Base-by-base conservation (phyloP, 2,888 invertebrate genomes). In the Temnothorax ravouxi region DNA sequence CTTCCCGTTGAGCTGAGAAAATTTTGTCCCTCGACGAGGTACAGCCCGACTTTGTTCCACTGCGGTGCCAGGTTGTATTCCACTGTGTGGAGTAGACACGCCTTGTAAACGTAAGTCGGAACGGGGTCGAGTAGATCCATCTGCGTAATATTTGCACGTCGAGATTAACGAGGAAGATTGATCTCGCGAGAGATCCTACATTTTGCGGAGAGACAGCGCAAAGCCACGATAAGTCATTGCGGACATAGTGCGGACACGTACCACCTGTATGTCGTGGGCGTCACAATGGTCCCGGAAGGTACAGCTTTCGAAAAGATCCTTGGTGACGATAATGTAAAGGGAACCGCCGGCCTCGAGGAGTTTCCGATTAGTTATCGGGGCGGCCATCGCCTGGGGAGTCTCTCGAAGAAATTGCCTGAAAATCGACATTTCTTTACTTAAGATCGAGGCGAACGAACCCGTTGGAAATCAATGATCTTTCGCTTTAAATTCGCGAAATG, bases 1-100 rank as follows among this genome's bases (percentile, higher is more conserved):
- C 66, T 83, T 25, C 87, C 85, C 5, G 82, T 80, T 3, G 87
- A 82, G 3, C 82, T 86, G 25, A 93, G 88, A 84, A 95, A 95
- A 74, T 94, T 59, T 52, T 89, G 87, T 15, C 93, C 94, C 59
- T 87, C 87, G 44, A 94, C 88, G 50, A 92, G 89, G 69, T 91
- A 92, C 34, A 88, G 84, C 11, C 90, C 93, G 11, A 94, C 88
- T 86, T 89, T 92, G 84, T 94, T 95, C 95, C 95, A 95, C 3
- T 80, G 81, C 1, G 95, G 93, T 62, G 93, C 91, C 5, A 95
- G 54, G 61, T 91, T 93, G 56, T 93, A 92, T 61, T 91, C 87
- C 61, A 95, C 90, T 3, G 95, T 93, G 84, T 93, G 94, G 34
- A 86, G 91, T 9, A 95, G 87, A 86, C 94, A 95, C 38, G 87